phyloP scores from a whole-genome alignment of 2,888 invertebrate species.

The Plagodis pulveraria region DNA sequence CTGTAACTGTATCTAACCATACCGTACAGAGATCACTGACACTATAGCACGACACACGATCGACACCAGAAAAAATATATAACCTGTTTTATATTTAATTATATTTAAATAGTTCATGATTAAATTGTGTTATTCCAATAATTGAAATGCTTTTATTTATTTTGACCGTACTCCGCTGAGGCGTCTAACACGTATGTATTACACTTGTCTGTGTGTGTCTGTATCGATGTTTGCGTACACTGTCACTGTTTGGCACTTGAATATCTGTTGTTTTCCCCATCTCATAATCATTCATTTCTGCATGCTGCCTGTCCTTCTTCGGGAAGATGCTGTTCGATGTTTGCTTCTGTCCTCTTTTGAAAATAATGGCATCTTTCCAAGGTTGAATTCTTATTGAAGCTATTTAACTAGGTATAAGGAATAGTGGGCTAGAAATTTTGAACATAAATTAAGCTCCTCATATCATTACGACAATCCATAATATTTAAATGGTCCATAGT shows the following conservation, averaged over 20 bases:
- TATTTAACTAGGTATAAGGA: slow-evolving; percentile 6
- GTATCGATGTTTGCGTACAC: slow-evolving; percentile 83
- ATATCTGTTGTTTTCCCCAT: slow-evolving; percentile 60
- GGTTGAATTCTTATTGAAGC: slow-evolving; percentile 16
- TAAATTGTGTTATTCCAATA: slow-evolving; percentile 85
- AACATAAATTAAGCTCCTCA: slow-evolving; percentile 25
- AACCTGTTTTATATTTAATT: slow-evolving; percentile 81
- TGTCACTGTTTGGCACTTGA: slow-evolving; percentile 77
- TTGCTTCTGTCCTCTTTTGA: slow-evolving; percentile 9
- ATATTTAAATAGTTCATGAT: slow-evolving; percentile 81
- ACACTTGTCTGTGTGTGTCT: slow-evolving; percentile 82
- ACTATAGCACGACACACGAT: slow-evolving; percentile 78
- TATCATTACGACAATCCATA: slow-evolving; percentile 37
- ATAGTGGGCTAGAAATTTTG: slow-evolving; percentile 7
- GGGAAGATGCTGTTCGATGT: slow-evolving; percentile 49
- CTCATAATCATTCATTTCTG: slow-evolving; percentile 73
- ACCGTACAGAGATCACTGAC: slow-evolving; percentile 70
- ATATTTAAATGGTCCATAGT: slow-evolving; percentile 33
- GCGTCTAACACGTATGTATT: slow-evolving; percentile 83
- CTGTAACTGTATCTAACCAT: slow-evolving; percentile 45
- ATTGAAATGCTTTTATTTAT: slow-evolving; percentile 84
- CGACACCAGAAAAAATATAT: slow-evolving; percentile 77
- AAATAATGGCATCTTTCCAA: slow-evolving; percentile 33
- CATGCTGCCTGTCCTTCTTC: slow-evolving; percentile 70
- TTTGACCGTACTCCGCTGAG: slow-evolving; percentile 84